Evolutionary conservation across 2,888 invertebrate genomes (phyloP).

Genomic region (Plebejus anna): DNA sequence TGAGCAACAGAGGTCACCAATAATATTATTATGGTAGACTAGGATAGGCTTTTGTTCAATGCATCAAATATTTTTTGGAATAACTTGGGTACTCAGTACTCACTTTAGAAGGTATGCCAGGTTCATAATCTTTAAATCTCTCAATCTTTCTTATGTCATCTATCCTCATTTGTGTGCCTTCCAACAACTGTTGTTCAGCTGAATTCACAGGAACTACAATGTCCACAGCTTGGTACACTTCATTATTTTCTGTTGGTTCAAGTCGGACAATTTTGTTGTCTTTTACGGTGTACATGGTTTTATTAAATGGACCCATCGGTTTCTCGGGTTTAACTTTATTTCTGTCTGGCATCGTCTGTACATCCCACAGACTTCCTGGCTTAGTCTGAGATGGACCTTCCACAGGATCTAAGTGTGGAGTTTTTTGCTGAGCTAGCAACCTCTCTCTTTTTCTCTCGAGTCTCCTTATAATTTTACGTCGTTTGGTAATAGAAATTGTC

Average conservation of each 20-base stretch:
- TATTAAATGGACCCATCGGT: constrained; percentile 55
- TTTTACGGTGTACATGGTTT: constrained; percentile 72
- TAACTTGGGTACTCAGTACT: constrained; percentile 19
- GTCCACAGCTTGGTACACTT: constrained; percentile 57
- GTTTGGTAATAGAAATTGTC: constrained; percentile 62
- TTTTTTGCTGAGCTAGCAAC: constrained; percentile 48
- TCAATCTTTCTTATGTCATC: constrained; percentile 77
- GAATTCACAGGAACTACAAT: constrained; percentile 60
- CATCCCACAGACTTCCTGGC: constrained; percentile 69
- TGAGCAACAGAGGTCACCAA: no score
- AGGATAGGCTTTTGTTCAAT: background rate
- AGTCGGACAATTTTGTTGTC: constrained; percentile 72
- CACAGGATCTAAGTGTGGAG: constrained; percentile 42
- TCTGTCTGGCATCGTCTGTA: constrained; percentile 50
- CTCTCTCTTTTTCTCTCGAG: constrained; percentile 66
- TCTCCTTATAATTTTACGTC: constrained; percentile 69
- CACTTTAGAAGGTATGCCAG: constrained; percentile 76
- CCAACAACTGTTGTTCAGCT: constrained; percentile 60
- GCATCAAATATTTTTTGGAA: background rate
- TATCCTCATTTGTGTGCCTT: constrained; percentile 70
- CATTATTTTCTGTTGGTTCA: constrained; percentile 45
- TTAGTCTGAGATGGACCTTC: constrained; percentile 40
- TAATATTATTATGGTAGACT: background rate
- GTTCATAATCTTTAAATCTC: constrained; percentile 74
- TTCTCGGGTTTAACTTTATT: constrained; percentile 41